Evolutionary conservation across 2,113 vertebrate genomes (phyloP), one percentile per base, ranked within the genome.

Genomic region (Chrysochloris asiatica): DNA sequence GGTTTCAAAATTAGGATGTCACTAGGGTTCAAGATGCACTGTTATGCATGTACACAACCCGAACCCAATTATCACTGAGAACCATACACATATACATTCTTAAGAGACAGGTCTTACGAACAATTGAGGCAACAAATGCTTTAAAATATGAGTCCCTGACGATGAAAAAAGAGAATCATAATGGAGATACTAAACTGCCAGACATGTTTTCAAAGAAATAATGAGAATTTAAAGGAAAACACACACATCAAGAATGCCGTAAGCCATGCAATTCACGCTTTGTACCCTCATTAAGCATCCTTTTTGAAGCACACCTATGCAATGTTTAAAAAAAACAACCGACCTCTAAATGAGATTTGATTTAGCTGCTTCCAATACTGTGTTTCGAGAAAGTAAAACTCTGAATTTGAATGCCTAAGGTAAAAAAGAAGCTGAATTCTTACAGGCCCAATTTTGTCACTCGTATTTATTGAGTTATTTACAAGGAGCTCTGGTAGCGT

Each of bases 211-310:
- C 56, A 86, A 78, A 89, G 48, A 91, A 88, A 72, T 56, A 59
- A 85, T 33, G 24, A 65, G 28, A 92, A 80, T 43, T 63, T 81
- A 88, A 93, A 26, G 45, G 38, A 83, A 91, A 92, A 92, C 28
- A 83, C 36, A 89, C 63, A 50, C 36, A 56, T 21, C 81, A 86
- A 77, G 13, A 63, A 78, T 88, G 22, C 12, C 65, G 73, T 69
- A 80, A 91, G n/a, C n/a, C n/a, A n/a, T n/a, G n/a, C n/a, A n/a
- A n/a, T n/a, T n/a, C n/a, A n/a, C n/a, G n/a, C n/a, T n/a, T n/a
- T n/a, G n/a, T n/a, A n/a, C n/a, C n/a, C n/a, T n/a, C n/a, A n/a
- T n/a, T n/a, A n/a, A n/a, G n/a, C n/a, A n/a, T n/a, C n/a, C n/a
- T n/a, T n/a, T n/a, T 80, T 56, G 83, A 38, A 87, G 50, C 7